Base-by-base conservation (phyloP, 2,888 invertebrate genomes). In the Campoplex capitator region DNA sequence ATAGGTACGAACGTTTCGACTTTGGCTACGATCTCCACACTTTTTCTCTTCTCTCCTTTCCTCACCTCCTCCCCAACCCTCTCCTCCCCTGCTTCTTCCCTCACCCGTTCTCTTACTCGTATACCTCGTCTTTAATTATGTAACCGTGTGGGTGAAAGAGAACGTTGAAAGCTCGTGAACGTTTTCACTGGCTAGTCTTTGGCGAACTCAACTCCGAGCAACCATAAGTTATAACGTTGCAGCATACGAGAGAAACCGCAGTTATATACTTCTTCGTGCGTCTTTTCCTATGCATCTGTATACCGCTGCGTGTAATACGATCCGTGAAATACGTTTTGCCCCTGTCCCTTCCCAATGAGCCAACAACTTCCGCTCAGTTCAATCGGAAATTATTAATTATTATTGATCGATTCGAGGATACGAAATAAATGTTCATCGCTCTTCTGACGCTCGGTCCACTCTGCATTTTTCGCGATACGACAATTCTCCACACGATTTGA, bases 71-170 rank as follows among this genome's bases (percentile, higher is more conserved):
- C 42, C 42, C 42, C 42, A 9, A 23, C 23, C 23, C 23, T 38
- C 3, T 38, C 38, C 38, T 6, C 38, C 38, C 3, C 38, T 4
- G 35, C 38, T 38, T 38, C 42, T 38, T 6, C 38, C 38, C 38
- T 38, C 6, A 1, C 4, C 38, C 38, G 38, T 4, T 23, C 51
- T 3, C 75, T 28, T n/a, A 23, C 70, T 67, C 77, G 56, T 76
- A 54, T 35, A 13, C 68, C n/a, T 42, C 58, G 81, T 82, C 56
- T 83, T 80, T 86, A 82, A 86, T 88, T 88, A 86, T 76, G 85
- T 87, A 88, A 88, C 81, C 85, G 79, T 83, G 83, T 88, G 88
- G 88, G 87, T 87, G 85, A 87, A 85, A 87, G 88, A 87, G 87
- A 88, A 88, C 83, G 88, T 87, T 77, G 73, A 70, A 83, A 86